Percentiles rank a stretch among this genome's conserved stretches.
phyloP scores from a whole-genome alignment of 2,888 invertebrate genomes.

The Cheilosia urbana region DNA sequence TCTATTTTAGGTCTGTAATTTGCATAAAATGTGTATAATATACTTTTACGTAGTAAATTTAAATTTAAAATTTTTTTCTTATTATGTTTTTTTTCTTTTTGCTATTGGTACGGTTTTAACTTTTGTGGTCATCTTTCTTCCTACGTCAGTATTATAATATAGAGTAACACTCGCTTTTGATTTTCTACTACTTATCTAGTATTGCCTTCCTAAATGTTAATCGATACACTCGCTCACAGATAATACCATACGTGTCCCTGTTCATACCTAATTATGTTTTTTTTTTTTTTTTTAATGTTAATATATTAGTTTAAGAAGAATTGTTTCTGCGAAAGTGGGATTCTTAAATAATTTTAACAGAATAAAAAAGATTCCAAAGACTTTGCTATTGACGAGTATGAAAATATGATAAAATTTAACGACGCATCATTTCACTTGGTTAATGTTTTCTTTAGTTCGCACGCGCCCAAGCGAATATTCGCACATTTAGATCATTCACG shows the following conservation, averaged over 20 bases:
- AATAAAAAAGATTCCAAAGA: no score
- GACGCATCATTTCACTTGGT: no score
- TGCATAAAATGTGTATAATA: slow-evolving; percentile 73
- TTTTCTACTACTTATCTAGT: slow-evolving; percentile 42
- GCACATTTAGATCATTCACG: no score
- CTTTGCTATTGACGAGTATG: neutral
- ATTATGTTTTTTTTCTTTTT: neutral
- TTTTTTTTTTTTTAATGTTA: neutral
- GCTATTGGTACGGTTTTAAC: slow-evolving; percentile 68
- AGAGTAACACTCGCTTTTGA: slow-evolving; percentile 22
- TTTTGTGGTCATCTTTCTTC: slow-evolving; percentile 25
- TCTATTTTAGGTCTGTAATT: slow-evolving; percentile 53
- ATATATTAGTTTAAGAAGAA: neutral
- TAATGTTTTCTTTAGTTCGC: no score
- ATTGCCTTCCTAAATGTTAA: slow-evolving; percentile 47
- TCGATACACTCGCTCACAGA: slow-evolving; percentile 31
- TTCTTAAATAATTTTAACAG: no score
- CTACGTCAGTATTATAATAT: no score
- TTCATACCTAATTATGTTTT: neutral
- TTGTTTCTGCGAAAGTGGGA: neutral
- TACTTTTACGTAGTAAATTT: slow-evolving; percentile 63
- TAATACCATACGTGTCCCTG: slow-evolving; percentile 33
- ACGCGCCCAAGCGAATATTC: no score
- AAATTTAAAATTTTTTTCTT: slow-evolving; percentile 44
- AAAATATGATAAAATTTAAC: no score